Conservation (phyloP, 2,113 vertebrate genomes). For the Brienomyrus longianalis region DNA sequence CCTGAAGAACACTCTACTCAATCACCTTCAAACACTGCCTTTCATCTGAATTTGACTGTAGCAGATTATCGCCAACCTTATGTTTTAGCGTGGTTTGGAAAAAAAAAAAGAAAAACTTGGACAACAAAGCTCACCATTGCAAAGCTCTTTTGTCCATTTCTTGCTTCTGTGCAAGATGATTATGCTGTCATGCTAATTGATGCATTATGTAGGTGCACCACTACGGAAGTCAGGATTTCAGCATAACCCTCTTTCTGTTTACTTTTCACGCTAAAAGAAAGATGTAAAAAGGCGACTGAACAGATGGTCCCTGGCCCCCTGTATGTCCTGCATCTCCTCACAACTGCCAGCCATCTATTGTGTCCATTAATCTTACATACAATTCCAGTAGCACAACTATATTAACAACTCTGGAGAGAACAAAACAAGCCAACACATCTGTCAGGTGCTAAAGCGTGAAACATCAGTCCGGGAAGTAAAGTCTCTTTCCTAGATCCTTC, state of each 20-base stretch:
- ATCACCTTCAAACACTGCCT: constrained; percentile 62
- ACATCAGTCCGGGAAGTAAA: constrained; percentile 68
- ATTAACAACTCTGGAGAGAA: constrained; percentile 75
- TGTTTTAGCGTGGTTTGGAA: constrained; percentile 46
- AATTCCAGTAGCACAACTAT: constrained; percentile 90
- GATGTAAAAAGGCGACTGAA: constrained; percentile 84
- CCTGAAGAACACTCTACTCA: constrained; percentile 67
- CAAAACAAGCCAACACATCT: constrained; percentile 75
- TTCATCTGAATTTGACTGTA: constrained; percentile 64
- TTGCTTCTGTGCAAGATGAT: constrained; percentile 34
- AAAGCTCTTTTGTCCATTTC: neutral
- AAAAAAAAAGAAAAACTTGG: constrained; percentile 29
- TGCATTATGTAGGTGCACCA: constrained; percentile 41
- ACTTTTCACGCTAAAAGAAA: constrained; percentile 80
- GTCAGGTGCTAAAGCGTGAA: constrained; percentile 82
- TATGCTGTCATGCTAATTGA: constrained; percentile 56
- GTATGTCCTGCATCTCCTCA: constrained; percentile 80
- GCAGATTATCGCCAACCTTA: constrained; percentile 61
- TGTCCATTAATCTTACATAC: constrained; percentile 98
- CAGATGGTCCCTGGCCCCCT: constrained; percentile 87
- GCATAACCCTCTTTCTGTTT: constrained; percentile 77
- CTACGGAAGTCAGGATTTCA: constrained; percentile 61
- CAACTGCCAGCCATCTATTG: constrained; percentile 85
- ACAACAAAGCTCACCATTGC: constrained; percentile 16
- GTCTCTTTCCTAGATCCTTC: constrained; percentile 71